A percentile compares a stretch with the other conserved stretches of the same genome.
Conservation (phyloP, 2,888 invertebrate species). For the Opisthograptis luteolata region DNA sequence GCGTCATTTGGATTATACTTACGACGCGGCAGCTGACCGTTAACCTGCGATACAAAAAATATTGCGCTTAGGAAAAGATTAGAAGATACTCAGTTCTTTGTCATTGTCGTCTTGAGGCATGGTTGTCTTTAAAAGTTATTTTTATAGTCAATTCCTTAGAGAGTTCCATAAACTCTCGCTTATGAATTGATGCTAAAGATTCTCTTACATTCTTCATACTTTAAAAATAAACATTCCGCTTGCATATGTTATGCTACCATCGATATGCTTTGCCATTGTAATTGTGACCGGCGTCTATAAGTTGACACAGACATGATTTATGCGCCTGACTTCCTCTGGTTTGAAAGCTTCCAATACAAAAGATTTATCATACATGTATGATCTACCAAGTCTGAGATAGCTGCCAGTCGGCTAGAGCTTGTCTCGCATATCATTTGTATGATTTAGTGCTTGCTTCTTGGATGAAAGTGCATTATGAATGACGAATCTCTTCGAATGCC, state of each 20-base stretch:
- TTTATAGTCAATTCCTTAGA: too few relatives aligned
- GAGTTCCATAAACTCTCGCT: too few relatives aligned
- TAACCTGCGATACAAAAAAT: background rate
- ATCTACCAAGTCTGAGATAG: slow-evolving; percentile 46
- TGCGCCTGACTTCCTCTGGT: slow-evolving; percentile 18
- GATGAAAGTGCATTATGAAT: slow-evolving; percentile 40
- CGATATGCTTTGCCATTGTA: slow-evolving; percentile 8
- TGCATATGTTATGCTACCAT: background rate
- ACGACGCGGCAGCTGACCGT: background rate
- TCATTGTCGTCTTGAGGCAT: too few relatives aligned
- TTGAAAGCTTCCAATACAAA: slow-evolving; percentile 39
- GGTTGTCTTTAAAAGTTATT: too few relatives aligned
- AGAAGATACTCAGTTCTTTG: too few relatives aligned
- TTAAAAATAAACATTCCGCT: background rate
- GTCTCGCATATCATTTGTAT: slow-evolving; percentile 58
- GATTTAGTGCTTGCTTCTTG: slow-evolving; percentile 58
- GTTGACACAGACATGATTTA: slow-evolving; percentile 24
- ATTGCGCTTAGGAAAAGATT: too few relatives aligned
- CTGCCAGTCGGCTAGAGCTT: slow-evolving; percentile 40
- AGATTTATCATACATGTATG: slow-evolving; percentile 41
- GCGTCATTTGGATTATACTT: slow-evolving; percentile 17
- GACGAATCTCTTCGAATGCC: background rate
- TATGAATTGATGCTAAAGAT: too few relatives aligned
- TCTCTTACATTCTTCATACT: too few relatives aligned
- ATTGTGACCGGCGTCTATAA: slow-evolving; percentile 5